Evolutionary conservation across 2,113 vertebrate species (phyloP).

Genomic region (Tyto alba): DNA sequence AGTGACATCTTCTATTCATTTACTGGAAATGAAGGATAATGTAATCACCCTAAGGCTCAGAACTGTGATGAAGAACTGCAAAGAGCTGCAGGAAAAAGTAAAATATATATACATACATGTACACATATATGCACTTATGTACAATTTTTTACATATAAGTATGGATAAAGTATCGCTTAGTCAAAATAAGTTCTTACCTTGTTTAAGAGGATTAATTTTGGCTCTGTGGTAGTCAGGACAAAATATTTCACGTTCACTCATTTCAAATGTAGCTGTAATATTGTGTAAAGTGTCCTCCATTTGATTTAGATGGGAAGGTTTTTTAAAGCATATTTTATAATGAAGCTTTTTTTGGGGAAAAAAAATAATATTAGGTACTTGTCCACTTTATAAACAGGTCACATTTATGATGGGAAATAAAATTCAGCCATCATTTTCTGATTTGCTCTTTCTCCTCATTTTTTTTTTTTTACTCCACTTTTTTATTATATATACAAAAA

Average conservation of each 20-base stretch:
- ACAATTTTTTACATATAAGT: neutral
- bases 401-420: neutral
- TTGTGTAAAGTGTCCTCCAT: neutral
- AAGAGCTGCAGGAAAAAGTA: neutral
- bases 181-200: neutral
- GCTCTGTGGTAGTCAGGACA: neutral
- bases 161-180: neutral
- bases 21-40: neutral
- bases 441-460: neutral
- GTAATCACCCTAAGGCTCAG: neutral
- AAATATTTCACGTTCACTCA: neutral
- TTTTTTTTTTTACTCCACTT: neutral
- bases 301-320: neutral
- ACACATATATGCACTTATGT: rapidly evolving
- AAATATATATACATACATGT: neutral
- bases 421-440: neutral
- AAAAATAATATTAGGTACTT: rapidly evolving
- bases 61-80: neutral
- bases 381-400: neutral
- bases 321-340: neutral
- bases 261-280: neutral
- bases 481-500: neutral
- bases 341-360: rapidly evolving
- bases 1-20: neutral
- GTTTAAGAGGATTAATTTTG: neutral